Conservation (phyloP, 2,797 vertebrate genomes). For the Hydrolagus colliei region DNA sequence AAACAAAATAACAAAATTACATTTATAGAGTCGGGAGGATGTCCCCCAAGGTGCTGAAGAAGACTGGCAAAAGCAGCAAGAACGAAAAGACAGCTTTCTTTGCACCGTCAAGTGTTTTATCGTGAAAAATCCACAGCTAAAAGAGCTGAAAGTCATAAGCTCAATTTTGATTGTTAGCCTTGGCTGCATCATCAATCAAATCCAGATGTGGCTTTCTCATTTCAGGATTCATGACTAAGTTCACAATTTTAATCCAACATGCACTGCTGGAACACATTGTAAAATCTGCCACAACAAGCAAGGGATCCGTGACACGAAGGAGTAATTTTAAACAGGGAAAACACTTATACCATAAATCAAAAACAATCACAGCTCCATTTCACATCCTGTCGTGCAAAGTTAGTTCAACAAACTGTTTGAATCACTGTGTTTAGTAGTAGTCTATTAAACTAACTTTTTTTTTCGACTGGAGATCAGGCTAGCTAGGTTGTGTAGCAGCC, state of each 20-base stretch:
- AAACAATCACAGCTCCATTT: slow-evolving; percentile 14
- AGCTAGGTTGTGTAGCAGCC: slow-evolving; percentile 17
- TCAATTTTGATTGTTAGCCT: slow-evolving; percentile 28
- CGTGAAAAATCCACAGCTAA: slow-evolving; percentile 12
- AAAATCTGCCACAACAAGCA: slow-evolving; percentile 31
- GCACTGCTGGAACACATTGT: slow-evolving; percentile 30
- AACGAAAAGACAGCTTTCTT: slow-evolving; percentile 16
- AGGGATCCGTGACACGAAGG: slow-evolving; percentile 28
- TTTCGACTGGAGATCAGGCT: background rate
- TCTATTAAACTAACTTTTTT: slow-evolving; percentile 22
- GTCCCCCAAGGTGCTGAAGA: no score
- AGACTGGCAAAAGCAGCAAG: background rate
- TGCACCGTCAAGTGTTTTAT: background rate
- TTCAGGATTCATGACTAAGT: slow-evolving; percentile 27
- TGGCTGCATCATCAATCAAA: slow-evolving; percentile 28
- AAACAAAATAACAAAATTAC: no score
- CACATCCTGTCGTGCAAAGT: slow-evolving; percentile 31
- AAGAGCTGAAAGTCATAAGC: slow-evolving; percentile 22
- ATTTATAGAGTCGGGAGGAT: no score
- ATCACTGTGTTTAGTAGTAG: slow-evolving; percentile 13
- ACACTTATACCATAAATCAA: slow-evolving; percentile 29
- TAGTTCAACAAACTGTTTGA: slow-evolving; percentile 29
- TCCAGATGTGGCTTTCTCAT: slow-evolving; percentile 30
- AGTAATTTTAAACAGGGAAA: slow-evolving; percentile 31
- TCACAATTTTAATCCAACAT: slow-evolving; percentile 29